These are phyloP conservation scores for Drosophila nebulosa DNA, from an alignment of 1,140 invertebrate genomes.

Conservation along the genomic window DNA sequence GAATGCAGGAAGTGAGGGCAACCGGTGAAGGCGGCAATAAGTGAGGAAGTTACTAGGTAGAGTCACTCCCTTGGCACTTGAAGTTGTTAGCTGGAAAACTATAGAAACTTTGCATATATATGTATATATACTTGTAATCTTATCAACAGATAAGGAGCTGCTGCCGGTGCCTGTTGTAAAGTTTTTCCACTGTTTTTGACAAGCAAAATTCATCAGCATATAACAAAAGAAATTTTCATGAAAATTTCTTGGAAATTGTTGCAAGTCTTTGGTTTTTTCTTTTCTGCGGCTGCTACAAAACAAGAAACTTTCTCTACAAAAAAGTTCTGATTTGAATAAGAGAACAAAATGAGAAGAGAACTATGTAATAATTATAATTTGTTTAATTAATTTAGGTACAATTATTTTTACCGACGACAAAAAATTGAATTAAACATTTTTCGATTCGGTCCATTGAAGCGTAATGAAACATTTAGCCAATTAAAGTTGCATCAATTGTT, in stretches of 20 bases:
- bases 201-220: conserved; percentile 14
- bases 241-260: conserved; percentile 5
- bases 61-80: conserved; percentile 9
- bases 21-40: not conserved
- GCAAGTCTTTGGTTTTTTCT: not conserved
- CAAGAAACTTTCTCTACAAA: not conserved
- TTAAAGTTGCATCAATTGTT: conserved; percentile 1
- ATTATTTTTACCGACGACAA: not conserved
- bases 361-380: not conserved
- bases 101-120: not conserved
- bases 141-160: conserved; percentile 39
- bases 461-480: not conserved
- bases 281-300: not conserved
- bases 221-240: conserved; percentile 24
- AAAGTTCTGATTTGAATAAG: not conserved
- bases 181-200: conserved; percentile 30
- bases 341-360: not conserved
- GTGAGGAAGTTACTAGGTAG: not conserved
- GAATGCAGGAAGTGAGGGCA: conserved; percentile 12
- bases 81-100: conserved; percentile 20
- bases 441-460: not conserved
- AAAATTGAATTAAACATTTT: not conserved
- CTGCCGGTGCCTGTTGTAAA: conserved; percentile 25
- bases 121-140: conserved; percentile 35
- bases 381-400: not conserved